Evolutionary conservation across 2,113 vertebrate genomes (phyloP).

Genomic region (Vidua chalybeata): DNA sequence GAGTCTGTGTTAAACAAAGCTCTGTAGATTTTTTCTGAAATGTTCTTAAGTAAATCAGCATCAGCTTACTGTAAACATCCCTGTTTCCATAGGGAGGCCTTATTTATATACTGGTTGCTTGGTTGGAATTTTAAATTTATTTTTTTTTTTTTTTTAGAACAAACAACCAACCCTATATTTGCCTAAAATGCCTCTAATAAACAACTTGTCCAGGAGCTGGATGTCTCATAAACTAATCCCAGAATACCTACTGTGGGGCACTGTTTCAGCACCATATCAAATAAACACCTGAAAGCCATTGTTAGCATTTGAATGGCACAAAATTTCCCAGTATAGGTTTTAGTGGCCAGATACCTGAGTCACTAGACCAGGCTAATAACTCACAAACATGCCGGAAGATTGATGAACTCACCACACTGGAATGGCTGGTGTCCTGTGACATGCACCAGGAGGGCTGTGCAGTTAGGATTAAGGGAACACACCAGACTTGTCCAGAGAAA

Average conservation of each 20-base stretch:
- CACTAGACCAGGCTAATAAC: background rate
- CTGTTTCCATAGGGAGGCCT: background rate
- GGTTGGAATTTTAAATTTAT: background rate
- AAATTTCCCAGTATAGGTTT: background rate
- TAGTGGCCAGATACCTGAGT: background rate
- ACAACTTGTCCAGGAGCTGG: background rate
- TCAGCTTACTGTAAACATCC: background rate
- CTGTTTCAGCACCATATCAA: background rate
- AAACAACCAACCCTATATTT: background rate
- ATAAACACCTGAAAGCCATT: background rate
- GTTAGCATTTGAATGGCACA: background rate
- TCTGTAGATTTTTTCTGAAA: background rate
- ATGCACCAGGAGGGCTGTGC: background rate
- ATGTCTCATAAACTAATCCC: background rate
- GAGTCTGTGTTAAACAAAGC: background rate
- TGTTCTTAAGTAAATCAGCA: background rate
- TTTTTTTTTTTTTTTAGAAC: background rate
- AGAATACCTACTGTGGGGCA: background rate
- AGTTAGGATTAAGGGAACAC: background rate
- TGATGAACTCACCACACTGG: background rate
- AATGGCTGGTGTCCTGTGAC: background rate
- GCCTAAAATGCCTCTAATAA: background rate
- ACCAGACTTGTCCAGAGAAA: background rate
- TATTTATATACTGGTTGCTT: background rate
- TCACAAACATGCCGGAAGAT: background rate